Conservation (phyloP, 2,797 vertebrate species). For the Petrocephalus sullivani region DNA sequence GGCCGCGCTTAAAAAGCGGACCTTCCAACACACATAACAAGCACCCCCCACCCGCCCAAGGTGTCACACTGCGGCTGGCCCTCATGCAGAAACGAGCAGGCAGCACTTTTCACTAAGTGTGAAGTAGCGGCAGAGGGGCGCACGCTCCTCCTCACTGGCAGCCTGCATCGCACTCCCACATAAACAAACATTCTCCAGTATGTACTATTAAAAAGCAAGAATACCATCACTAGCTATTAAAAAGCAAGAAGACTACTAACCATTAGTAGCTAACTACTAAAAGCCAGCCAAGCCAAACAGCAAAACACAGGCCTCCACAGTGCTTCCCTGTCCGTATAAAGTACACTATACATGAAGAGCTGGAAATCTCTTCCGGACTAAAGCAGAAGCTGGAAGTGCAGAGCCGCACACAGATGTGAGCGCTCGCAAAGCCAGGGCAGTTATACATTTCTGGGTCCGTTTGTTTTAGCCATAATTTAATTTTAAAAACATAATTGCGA, state of each 20-base stretch:
- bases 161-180: not conserved
- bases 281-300: not conserved
- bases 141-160: not conserved
- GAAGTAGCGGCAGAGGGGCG: not conserved
- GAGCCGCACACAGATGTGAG: not conserved
- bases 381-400: not conserved
- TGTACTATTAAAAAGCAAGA: not conserved
- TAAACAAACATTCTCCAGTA: not conserved
- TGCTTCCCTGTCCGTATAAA: not conserved
- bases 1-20: not conserved
- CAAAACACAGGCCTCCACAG: not conserved
- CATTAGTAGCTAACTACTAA: not conserved
- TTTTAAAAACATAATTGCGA: not conserved
- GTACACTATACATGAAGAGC: not conserved
- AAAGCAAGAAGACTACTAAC: not conserved
- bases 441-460: not conserved
- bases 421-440: not conserved
- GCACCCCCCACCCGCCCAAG: not conserved
- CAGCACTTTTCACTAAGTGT: not conserved
- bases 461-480: constrained; percentile 8
- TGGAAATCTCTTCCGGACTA: not conserved
- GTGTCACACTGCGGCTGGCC: not conserved
- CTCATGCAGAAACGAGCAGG: not conserved
- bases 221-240: not conserved
- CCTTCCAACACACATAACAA: not conserved